Evolutionary conservation across 2,797 vertebrate species (phyloP).

Genomic region (Acipenser oxyrinchus): DNA sequence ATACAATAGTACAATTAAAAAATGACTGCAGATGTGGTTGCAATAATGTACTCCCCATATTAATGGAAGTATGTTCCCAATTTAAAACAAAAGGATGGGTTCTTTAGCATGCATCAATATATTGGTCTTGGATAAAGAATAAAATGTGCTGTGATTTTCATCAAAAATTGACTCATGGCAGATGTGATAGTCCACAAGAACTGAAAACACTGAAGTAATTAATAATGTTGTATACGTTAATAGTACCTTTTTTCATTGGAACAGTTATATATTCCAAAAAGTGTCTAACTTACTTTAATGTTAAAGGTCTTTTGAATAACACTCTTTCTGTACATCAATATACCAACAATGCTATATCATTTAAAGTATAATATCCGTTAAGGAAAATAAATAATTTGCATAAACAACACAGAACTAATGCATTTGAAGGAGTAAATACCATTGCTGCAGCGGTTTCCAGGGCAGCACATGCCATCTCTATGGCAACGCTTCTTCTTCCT

Average conservation of each 20-base stretch:
- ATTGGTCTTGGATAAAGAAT: too few species aligned
- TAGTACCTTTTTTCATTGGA: background rate
- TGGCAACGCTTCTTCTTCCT: conserved; percentile 91
- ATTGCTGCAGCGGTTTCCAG: conserved; percentile 86
- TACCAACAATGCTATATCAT: background rate
- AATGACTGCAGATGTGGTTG: too few species aligned
- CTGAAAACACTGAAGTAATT: too few species aligned
- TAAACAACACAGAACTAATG: background rate
- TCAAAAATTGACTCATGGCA: too few species aligned
- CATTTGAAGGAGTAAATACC: conserved; percentile 48
- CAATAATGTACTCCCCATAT: too few species aligned
- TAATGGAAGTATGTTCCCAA: too few species aligned
- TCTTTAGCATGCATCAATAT: too few species aligned
- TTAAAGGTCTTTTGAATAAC: background rate
- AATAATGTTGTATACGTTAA: too few species aligned
- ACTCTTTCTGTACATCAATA: background rate
- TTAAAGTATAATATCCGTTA: background rate
- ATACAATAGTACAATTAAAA: too few species aligned
- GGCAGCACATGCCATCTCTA: conserved; percentile 90
- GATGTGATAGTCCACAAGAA: too few species aligned
- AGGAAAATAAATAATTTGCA: background rate
- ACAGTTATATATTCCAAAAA: background rate
- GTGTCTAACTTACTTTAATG: background rate
- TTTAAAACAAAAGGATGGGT: too few species aligned
- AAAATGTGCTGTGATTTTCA: too few species aligned